Evolutionary conservation across 2,888 invertebrate species (phyloP), one percentile per base, ranked within the genome.

Genomic region (Tipula unca): DNA sequence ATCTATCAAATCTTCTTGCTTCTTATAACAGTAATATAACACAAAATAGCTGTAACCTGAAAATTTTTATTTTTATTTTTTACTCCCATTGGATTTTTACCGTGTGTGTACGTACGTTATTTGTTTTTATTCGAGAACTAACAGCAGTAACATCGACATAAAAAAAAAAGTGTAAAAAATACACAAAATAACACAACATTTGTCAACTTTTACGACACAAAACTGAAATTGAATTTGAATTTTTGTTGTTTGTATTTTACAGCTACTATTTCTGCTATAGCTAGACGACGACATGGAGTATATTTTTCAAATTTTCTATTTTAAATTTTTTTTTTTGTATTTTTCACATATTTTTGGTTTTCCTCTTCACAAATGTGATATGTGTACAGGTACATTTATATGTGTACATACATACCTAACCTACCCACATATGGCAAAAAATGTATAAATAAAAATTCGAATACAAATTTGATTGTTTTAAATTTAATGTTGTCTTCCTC

Each of bases 211-310:
- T 69, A 69, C 69, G 69, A 69, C 69, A 69, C 8, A 69, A 69
- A 69, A 69, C 69, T 69, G 69, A 69, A 69, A 69, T 69, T 69
- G 69, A 69, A 69, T 69, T 69, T 69, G 69, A 69, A 69, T 69
- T 69, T 69, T 69, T 69, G 69, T 69, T 69, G 10, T 69, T 69
- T 69, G 69, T 69, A 69, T 69, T 69, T 69, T 69, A 69, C 25
- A 69, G 69, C 69, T 39, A 69, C 25, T 69, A 69, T 25, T 25
- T 10, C 69, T 69, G 25, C 69, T 69, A n/a, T n/a, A 69, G 69
- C 25, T 69, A 69, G 25, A 69, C 69, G 17, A 48, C 48, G 25
- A 69, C 69, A 69, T 20, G 10, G 25, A 69, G 69, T 69, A 69
- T 1, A 69, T 69, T 69, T 69, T 69, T 69, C 69, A 69, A 69